Conservation (phyloP, 2,113 vertebrate species). For the Nasalis larvatus region DNA sequence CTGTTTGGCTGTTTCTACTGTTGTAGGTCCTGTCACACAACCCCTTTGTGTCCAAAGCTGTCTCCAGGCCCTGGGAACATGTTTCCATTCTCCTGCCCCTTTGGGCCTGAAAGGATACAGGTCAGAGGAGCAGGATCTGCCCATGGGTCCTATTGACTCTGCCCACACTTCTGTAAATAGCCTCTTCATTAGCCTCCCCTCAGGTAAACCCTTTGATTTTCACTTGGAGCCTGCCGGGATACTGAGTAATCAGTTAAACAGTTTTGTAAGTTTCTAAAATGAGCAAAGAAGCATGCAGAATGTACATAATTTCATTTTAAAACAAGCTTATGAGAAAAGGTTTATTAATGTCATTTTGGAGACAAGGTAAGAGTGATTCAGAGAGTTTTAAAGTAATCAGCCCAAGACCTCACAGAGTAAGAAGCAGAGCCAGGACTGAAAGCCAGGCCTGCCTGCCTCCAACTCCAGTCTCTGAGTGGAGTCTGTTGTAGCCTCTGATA, state of each 20-base stretch:
- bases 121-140: neutral
- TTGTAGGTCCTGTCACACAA: too few species aligned
- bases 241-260: neutral
- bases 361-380: neutral
- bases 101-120: neutral
- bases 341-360: neutral
- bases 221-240: neutral
- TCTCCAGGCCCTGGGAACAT: neutral
- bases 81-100: neutral
- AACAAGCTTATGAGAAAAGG: neutral
- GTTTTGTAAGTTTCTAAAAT: neutral
- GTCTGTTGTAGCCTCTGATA: neutral
- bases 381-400: neutral
- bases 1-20: neutral
- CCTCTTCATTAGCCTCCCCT: neutral
- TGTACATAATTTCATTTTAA: neutral
- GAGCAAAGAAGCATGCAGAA: neutral
- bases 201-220: neutral
- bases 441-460: neutral
- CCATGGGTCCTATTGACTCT: neutral
- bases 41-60: neutral
- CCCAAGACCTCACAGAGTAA: neutral
- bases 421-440: neutral
- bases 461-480: neutral
- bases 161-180: neutral